A percentile compares a stretch with the other conserved stretches of the same genome.
These are phyloP conservation scores for Siniperca chuatsi DNA, from an alignment of 2,113 vertebrate species.

Conservation along the genomic window DNA sequence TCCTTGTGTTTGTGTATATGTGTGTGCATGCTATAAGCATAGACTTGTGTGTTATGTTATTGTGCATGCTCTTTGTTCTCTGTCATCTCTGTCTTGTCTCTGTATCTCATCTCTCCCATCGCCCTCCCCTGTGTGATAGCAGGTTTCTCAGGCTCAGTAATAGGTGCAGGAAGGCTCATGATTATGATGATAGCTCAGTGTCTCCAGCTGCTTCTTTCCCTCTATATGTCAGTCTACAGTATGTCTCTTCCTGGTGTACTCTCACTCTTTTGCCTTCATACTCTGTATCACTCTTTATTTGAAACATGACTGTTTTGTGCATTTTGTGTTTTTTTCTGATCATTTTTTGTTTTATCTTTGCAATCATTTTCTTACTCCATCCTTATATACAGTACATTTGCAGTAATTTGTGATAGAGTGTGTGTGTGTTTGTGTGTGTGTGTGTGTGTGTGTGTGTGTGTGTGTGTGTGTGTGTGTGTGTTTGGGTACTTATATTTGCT, in stretches of 20 bases:
- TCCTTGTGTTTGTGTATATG: slow-evolving; percentile 16
- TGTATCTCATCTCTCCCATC: slow-evolving; percentile 46
- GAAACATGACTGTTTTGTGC: neutral
- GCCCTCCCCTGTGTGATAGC: slow-evolving; percentile 26
- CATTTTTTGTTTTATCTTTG: neutral
- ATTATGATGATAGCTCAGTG: slow-evolving; percentile 46
- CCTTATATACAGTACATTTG: slow-evolving; percentile 2
- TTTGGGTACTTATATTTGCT: slow-evolving; percentile 69
- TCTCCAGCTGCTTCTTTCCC: slow-evolving; percentile 45
- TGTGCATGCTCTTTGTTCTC: slow-evolving; percentile 57
- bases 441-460: neutral
- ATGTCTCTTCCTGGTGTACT: neutral
- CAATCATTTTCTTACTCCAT: neutral
- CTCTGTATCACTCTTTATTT: neutral
- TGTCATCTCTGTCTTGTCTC: slow-evolving; percentile 29
- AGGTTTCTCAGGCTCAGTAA: slow-evolving; percentile 86
- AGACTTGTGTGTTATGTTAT: slow-evolving; percentile 10
- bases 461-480: slow-evolving; percentile 53
- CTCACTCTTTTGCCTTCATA: neutral
- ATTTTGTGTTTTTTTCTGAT: neutral
- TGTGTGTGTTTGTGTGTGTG: too few species aligned
- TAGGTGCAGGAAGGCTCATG: slow-evolving; percentile 53
- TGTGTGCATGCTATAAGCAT: slow-evolving; percentile 5
- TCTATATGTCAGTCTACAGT: neutral
- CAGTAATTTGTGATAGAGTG: neutral